Evolutionary conservation across 2,797 vertebrate genomes (phyloP).

Genomic region (Crenichthys baileyi): DNA sequence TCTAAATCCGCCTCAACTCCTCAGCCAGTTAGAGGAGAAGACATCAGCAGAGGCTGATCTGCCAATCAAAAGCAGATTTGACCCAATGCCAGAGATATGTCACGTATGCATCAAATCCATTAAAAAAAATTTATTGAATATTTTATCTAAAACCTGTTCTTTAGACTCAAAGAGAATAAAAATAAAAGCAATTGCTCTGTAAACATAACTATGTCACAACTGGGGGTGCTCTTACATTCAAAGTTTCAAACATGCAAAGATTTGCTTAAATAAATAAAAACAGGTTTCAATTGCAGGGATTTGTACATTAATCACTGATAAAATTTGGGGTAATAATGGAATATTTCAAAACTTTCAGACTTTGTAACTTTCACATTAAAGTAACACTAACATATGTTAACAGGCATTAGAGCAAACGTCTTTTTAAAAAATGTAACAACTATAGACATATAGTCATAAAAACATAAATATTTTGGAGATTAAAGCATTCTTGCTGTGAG

Average conservation of each 20-base stretch:
- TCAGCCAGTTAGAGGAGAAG: not conserved
- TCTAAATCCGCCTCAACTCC: not conserved
- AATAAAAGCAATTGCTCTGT: not conserved
- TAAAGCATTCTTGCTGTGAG: no score
- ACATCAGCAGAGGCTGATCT: not conserved
- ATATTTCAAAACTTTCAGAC: conserved; percentile 2
- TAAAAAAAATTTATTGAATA: not conserved
- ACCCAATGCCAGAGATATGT: not conserved
- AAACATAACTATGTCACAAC: not conserved
- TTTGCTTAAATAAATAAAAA: not conserved
- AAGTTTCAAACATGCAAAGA: not conserved
- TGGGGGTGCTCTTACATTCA: not conserved
- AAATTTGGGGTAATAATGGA: not conserved
- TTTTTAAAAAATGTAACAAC: not conserved
- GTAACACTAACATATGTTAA: not conserved
- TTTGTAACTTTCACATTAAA: not conserved
- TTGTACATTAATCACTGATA: not conserved
- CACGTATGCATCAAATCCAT: not conserved
- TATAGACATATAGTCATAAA: no score
- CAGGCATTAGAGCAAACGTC: not conserved
- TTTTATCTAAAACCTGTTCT: not conserved
- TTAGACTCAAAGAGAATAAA: not conserved
- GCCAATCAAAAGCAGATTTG: not conserved
- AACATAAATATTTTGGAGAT: no score
- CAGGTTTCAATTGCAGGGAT: not conserved